Evolutionary conservation across 2,888 invertebrate species (phyloP), one percentile per base, ranked within the genome.

Genomic region (Kuschelorhynchus macadamiae): DNA sequence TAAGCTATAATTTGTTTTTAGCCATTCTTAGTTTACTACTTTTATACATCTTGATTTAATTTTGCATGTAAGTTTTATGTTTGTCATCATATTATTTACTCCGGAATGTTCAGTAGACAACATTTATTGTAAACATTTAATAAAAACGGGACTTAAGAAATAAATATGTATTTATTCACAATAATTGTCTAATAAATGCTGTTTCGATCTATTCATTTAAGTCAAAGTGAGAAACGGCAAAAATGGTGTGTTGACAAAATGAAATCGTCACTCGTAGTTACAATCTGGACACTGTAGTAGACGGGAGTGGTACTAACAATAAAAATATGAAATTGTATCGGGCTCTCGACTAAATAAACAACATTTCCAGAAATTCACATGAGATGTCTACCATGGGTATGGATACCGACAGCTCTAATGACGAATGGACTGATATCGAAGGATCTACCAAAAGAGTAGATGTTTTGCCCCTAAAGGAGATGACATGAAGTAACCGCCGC

Each of bases 391-490:
- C 42, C 17, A 42, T 3, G 8, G 17, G 16, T 42, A 4, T 12
- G 1, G 42, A 42, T 42, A 42, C 42, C 1, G 42, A 42, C 11
- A 36, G 36, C 16, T 42, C 42, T 5, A 42, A 42, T 17, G 42
- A 17, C 8, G 42, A 42, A 42, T 42, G 42, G 42, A 17, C 42
- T 4, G 16, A 42, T 16, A 42, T 16, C n/a, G 42, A 14, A 2
- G 42, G 16, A 11, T 42, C 42, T 16, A 42, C 17, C 11, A 11
- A 12, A 36, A 11, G 11, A 3, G 11, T 36, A 11, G 12, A 36
- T 12, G 36, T 4, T 36, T 36, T n/a, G 36, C 36, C 36, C 3
- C 36, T 36, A 36, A 3, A 2, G 4, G 25, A 25, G 25, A 25
- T 25, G 25, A 5, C 4, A 7, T 7, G 25, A 25, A 25, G 36